These are phyloP conservation scores for Nyctereutes procyonoides DNA, from an alignment of 2,113 vertebrate species.

Conservation along the genomic window DNA sequence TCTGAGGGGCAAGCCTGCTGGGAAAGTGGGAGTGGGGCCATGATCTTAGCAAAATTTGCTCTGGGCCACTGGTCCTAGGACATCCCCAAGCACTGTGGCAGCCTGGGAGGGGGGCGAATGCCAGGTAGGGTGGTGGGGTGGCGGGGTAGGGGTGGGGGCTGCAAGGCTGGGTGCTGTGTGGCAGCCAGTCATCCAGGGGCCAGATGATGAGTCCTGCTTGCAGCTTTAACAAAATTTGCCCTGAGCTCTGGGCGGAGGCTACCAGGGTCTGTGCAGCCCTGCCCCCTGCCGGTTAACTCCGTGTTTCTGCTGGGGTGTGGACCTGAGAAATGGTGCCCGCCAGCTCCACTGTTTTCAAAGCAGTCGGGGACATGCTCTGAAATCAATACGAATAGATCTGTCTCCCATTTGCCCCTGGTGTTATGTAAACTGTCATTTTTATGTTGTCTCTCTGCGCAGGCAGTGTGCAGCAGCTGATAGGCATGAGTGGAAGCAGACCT, in stretches of 20 bases:
- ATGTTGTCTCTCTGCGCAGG: not conserved
- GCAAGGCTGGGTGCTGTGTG: accelerated
- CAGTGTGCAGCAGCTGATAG: not conserved
- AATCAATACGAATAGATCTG: not conserved
- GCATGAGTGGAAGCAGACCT: not conserved
- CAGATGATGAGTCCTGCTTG: not conserved
- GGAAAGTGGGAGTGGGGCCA: not conserved
- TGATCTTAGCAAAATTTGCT: not conserved
- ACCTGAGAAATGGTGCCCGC: not conserved
- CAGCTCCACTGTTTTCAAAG: not conserved
- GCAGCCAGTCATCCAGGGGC: not conserved
- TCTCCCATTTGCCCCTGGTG: not conserved
- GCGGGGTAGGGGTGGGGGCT: not conserved
- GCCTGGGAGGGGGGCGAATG: too few species aligned
- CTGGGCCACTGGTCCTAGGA: not conserved
- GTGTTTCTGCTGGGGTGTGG: not conserved
- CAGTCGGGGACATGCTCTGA: not conserved
- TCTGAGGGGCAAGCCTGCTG: not conserved
- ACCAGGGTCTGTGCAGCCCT: not conserved
- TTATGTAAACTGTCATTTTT: not conserved
- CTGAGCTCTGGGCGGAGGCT: not conserved
- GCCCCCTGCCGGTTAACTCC: not conserved
- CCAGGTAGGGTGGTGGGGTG: not conserved
- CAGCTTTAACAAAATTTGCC: not conserved
- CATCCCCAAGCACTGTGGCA: not conserved